Base-by-base conservation (phyloP, 2,888 invertebrate species). In the Tetheella fluctuosa region DNA sequence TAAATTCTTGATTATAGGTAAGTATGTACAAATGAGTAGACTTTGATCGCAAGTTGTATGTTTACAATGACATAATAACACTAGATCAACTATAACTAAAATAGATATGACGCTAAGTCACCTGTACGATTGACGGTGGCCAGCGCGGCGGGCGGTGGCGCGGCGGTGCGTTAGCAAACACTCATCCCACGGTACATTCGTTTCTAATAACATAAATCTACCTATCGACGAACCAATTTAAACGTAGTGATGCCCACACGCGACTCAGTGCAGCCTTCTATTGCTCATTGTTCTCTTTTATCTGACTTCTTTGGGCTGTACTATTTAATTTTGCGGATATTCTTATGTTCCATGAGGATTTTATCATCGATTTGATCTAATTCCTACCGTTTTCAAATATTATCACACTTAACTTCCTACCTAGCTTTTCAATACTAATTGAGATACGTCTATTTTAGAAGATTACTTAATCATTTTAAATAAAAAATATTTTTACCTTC, bases 61-160 rank as follows among this genome's bases (percentile, higher is more conserved):
- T 55, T 55, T 55, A 55, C 55, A 55, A 55, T 55, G 55, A 65
- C 75, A 74, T 71, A 76, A 80, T 71, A 67, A 60, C 63, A 65
- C 64, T 71, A 65, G 68, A 74, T 75, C 68, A 76, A 77, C 73
- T 69, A 83, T 88, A 88, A 76, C 73, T 70, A 83, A 89, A 88
- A 88, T 87, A 89, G 82, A 79, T 58, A 78, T 89, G 88, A 88
- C 84, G 80, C 34, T 6, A 34, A 13, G 34, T 66, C 64, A 70
- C 60, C 66, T 75, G 42, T 42, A 20, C 20, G 17, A 48, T 48
- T 48, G 48, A 48, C 48, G 48, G 48, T 6, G 5, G n/a, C 8
- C 42, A 5, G 2, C 25, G 6, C 42, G 30, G 10, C 30, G 10
- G 30, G 7, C 8, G 34, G 76, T 77, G 73, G 74, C 77, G 74